phyloP scores from a whole-genome alignment of 1,140 invertebrate genomes.

The Trinorchestia longiramus region DNA sequence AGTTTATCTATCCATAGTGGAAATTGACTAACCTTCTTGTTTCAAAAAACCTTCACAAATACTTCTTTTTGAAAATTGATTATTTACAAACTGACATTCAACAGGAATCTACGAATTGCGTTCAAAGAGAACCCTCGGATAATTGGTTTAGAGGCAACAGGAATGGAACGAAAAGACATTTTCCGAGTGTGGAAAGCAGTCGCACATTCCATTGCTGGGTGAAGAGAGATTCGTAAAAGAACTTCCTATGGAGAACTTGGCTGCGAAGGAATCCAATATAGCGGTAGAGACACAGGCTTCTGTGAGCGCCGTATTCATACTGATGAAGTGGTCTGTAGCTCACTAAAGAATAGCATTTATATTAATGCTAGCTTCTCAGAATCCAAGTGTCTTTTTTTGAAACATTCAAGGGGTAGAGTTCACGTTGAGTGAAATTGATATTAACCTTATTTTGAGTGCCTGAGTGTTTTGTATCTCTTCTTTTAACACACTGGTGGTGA shows the following conservation, averaged over 20 bases:
- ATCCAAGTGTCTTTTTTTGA: not conserved
- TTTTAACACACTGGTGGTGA: too few relatives aligned
- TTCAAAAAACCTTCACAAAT: not conserved
- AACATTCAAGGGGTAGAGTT: not conserved
- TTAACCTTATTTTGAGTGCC: too few relatives aligned
- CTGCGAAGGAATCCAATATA: conserved; percentile 24
- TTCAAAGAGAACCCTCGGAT: not conserved
- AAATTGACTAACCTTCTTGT: not conserved
- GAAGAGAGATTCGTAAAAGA: not conserved
- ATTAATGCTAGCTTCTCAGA: not conserved
- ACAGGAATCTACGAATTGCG: not conserved
- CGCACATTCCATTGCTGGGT: not conserved
- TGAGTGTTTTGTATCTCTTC: too few relatives aligned
- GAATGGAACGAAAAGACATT: not conserved
- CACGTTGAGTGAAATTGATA: too few relatives aligned
- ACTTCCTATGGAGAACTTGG: conserved; percentile 1
- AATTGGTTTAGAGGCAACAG: not conserved
- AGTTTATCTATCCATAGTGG: not conserved
- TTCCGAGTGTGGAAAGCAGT: not conserved
- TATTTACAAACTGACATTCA: not conserved
- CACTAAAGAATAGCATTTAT: not conserved
- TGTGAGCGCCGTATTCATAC: not conserved
- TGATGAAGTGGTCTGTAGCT: conserved; percentile 25
- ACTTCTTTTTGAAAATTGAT: not conserved
- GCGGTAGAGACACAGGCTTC: conserved; percentile 1